These are phyloP conservation scores for Reinhardtius hippoglossoides DNA, from an alignment of 2,113 vertebrate genomes.

Conservation along the genomic window DNA sequence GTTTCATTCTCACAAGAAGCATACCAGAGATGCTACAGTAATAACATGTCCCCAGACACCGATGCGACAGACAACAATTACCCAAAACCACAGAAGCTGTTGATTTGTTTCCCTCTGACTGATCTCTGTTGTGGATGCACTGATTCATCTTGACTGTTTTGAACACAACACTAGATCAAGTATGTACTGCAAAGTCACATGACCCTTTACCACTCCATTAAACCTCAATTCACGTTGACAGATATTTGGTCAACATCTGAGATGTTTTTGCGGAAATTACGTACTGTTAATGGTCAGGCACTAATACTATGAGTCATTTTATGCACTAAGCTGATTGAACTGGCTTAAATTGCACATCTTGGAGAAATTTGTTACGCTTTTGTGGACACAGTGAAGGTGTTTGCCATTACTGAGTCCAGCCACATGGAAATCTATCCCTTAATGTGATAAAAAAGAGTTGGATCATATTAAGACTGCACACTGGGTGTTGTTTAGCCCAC, in stretches of 20 bases:
- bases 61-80: not conserved
- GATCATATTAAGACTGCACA: no score
- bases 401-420: not conserved
- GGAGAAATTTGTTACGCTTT: not conserved
- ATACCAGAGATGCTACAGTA: conserved; percentile 40
- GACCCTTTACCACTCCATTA: not conserved
- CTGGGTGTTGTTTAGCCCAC: no score
- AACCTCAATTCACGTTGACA: not conserved
- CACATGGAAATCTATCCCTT: no score
- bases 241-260: not conserved
- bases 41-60: conserved; percentile 6
- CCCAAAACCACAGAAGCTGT: not conserved
- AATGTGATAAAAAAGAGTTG: no score
- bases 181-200: not conserved
- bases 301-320: not conserved
- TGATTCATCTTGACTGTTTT: not conserved
- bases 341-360: not conserved
- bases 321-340: not conserved
- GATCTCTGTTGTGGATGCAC: not conserved
- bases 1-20: not conserved
- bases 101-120: conserved; percentile 11
- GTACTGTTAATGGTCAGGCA: not conserved
- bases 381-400: not conserved
- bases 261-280: not conserved
- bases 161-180: conserved; percentile 15